Evolutionary conservation across 2,888 invertebrate species (phyloP), one percentile per base, ranked within the genome.

Genomic region (Idaea aversata): DNA sequence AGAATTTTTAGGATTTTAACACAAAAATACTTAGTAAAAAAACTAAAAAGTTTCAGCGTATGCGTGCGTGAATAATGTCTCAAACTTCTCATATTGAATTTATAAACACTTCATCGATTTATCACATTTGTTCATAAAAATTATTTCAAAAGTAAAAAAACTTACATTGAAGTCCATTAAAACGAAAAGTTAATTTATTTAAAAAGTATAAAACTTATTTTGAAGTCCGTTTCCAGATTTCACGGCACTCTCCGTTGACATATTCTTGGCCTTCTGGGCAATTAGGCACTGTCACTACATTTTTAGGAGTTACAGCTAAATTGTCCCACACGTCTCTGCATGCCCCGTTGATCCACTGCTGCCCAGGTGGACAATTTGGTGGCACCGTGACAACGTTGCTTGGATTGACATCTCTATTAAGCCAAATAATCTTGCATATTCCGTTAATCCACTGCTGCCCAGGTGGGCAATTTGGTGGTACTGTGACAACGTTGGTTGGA

Each of bases 251-350:
- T 57, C 73, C 73, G 65, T 77, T 76, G 15, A 75, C 25, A 35
- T 57, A 75, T 34, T 63, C 65, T 61, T 59, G 59, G 5, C 76
- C 77, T 5, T 59, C 34, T 4, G 72, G 70, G 61, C 78, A 78
- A 57, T 77, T 76, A 10, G 47, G 47, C 10, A 47, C 47, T 47
- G 47, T 47, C 47, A 64, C 15, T 4, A 64, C 61, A 13, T 61
- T 64, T 57, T 47, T 47, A 3, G 47, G 34, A 10, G 59, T 47
- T 47, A 47, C 47, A 47, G 47, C 47, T 13, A 47, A 13, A 47
- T 47, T 47, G 36, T 34, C 15, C 71, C 69, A 69, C 13, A 71
- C 62, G 5, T 70, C 69, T 10, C 72, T 65, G 63, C 70, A 70
- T 13, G 64, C 64, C 36, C 70, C 68, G 25, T 67, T 65, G 5